Evolutionary conservation across 2,888 invertebrate genomes (phyloP).

Genomic region (Poecilobothrus nobilitatus): DNA sequence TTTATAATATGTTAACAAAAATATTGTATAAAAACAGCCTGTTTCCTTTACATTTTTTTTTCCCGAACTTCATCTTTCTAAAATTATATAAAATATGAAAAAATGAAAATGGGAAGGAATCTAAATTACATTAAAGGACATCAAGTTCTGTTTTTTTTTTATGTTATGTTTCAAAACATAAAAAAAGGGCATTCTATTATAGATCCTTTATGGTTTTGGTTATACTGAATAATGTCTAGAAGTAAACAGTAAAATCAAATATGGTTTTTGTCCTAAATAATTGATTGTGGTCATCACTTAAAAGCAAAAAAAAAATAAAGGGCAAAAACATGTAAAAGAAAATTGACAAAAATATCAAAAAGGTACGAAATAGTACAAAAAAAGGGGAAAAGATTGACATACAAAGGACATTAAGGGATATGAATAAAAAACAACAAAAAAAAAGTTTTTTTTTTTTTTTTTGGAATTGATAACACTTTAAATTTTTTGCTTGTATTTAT

Average conservation of each 20-base stretch:
- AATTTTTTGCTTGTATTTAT: neutral
- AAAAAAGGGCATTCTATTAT: neutral
- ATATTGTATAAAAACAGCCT: too few species aligned
- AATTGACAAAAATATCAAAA: neutral
- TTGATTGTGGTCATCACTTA: conserved; percentile 1
- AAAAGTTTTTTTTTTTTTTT: neutral
- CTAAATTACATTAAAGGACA: conserved; percentile 1
- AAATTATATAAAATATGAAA: neutral
- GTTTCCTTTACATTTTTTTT: too few species aligned
- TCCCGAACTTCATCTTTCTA: too few species aligned
- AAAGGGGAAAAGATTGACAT: neutral
- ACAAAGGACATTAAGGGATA: neutral
- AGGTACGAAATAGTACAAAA: neutral
- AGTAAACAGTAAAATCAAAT: neutral
- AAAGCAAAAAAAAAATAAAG: neutral
- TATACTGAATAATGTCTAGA: neutral
- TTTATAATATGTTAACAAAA: too few species aligned
- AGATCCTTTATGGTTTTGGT: neutral
- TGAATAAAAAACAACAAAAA: neutral
- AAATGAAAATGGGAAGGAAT: neutral
- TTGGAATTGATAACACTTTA: too few species aligned
- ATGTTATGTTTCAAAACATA: neutral
- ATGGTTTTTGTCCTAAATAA: neutral
- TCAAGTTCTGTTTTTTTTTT: neutral
- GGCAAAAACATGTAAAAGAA: neutral